Conservation (phyloP, 2,888 invertebrate species). For the Merodon equestris region DNA sequence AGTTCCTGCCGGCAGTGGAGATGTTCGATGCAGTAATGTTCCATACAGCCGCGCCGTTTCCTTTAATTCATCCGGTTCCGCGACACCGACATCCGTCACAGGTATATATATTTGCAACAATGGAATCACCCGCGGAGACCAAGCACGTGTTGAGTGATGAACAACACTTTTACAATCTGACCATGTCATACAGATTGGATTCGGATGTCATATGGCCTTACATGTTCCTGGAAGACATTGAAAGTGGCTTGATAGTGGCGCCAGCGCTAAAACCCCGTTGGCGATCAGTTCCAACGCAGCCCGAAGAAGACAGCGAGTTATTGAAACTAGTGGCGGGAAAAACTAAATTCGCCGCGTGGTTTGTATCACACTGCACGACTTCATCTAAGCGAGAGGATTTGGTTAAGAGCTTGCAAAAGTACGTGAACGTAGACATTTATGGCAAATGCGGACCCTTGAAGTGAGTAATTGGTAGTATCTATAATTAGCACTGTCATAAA, state of each 20-base stretch:
- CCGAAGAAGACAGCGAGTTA: slow-evolving; percentile 68
- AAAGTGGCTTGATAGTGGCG: slow-evolving; percentile 72
- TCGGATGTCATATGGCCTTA: slow-evolving; percentile 80
- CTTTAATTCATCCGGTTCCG: slow-evolving; percentile 76
- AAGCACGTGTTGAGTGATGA: slow-evolving; percentile 75
- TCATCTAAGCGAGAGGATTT: slow-evolving; percentile 78
- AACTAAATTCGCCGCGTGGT: slow-evolving; percentile 81
- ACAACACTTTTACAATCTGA: slow-evolving; percentile 80
- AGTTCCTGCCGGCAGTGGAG: slow-evolving; percentile 73
- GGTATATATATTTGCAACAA: slow-evolving; percentile 80
- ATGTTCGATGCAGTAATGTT: slow-evolving; percentile 81
- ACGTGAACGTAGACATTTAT: slow-evolving; percentile 82
- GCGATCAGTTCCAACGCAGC: slow-evolving; percentile 70
- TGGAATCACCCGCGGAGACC: slow-evolving; percentile 79
- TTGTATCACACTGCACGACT: slow-evolving; percentile 81
- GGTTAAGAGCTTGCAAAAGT: slow-evolving; percentile 80
- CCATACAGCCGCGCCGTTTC: slow-evolving; percentile 79
- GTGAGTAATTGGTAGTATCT: slow-evolving; percentile 69
- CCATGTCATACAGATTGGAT: slow-evolving; percentile 81
- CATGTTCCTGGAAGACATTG: slow-evolving; percentile 73
- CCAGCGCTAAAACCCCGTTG: slow-evolving; percentile 72
- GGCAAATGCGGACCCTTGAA: slow-evolving; percentile 81
- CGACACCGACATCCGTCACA: slow-evolving; percentile 76
- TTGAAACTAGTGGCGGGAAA: slow-evolving; percentile 73
- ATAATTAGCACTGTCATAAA: not conserved